Percentiles rank a stretch among this genome's conserved stretches.
Conservation (phyloP, 2,888 invertebrate species). For the Catocala nupta region DNA sequence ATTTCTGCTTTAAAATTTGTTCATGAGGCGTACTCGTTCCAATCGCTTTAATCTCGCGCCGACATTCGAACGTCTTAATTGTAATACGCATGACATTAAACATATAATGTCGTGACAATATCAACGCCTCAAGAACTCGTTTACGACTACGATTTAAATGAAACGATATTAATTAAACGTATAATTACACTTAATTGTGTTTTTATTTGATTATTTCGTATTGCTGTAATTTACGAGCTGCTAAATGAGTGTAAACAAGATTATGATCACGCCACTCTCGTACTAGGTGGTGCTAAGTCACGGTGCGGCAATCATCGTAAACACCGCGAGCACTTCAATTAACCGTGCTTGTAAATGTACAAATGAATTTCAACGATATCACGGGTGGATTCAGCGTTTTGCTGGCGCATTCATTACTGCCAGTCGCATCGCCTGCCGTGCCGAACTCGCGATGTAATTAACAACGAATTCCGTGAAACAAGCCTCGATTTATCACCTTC, state of each 20-base stretch:
- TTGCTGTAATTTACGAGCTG: constrained; percentile 23
- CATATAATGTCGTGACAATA: constrained; percentile 3
- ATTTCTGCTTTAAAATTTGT: too few relatives aligned
- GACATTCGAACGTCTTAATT: constrained; percentile 22
- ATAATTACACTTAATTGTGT: constrained; percentile 20
- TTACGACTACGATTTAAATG: constrained; percentile 33
- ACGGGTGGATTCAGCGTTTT: constrained; percentile 59
- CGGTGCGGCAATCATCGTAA: constrained; percentile 35
- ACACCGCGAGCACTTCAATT: constrained; percentile 54
- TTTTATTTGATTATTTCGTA: constrained; percentile 22
- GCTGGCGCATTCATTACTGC: constrained; percentile 66
- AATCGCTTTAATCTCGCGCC: background rate
- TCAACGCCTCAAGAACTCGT: constrained; percentile 30
- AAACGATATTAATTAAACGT: constrained; percentile 40
- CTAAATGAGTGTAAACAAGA: constrained; percentile 26
- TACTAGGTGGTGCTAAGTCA: constrained; percentile 37
- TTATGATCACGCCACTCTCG: constrained; percentile 27
- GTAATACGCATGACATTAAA: constrained; percentile 8
- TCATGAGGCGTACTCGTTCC: too few relatives aligned
- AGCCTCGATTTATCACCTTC: constrained; percentile 53
- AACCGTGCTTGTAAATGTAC: constrained; percentile 43
- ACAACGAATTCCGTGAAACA: constrained; percentile 61
- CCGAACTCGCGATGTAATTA: constrained; percentile 65
- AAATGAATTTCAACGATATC: constrained; percentile 61
- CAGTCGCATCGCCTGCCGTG: constrained; percentile 45